Evolutionary conservation across 2,797 vertebrate species (phyloP).

Genomic region (Hyperoplus immaculatus): DNA sequence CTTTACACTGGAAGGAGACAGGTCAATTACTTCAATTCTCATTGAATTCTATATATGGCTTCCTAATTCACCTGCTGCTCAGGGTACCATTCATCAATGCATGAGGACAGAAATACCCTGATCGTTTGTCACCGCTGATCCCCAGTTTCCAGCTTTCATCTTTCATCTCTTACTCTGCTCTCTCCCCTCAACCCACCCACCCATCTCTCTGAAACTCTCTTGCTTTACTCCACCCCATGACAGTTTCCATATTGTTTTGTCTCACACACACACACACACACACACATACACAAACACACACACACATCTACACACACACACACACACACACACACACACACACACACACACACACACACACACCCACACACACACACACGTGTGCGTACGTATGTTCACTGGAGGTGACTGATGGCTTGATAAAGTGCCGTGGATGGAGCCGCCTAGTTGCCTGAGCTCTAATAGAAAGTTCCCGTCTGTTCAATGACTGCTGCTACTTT

Average conservation of each 20-base stretch:
- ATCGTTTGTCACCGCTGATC: slow-evolving; percentile 78
- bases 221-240: slow-evolving; percentile 45
- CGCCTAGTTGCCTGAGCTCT: slow-evolving; percentile 64
- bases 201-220: slow-evolving; percentile 52
- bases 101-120: slow-evolving; percentile 75
- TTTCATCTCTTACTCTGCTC: slow-evolving; percentile 56
- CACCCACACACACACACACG: slow-evolving; percentile 20
- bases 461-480: slow-evolving; percentile 75
- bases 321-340: slow-evolving; percentile 21
- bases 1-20: slow-evolving; percentile 59
- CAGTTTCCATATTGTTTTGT: slow-evolving; percentile 69
- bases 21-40: slow-evolving; percentile 71
- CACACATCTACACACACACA: not conserved
- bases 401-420: slow-evolving; percentile 75
- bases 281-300: not conserved
- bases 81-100: slow-evolving; percentile 67
- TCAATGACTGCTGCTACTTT: slow-evolving; percentile 65
- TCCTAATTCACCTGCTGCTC: slow-evolving; percentile 70
- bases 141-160: slow-evolving; percentile 59
- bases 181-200: slow-evolving; percentile 28
- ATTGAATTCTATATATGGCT: slow-evolving; percentile 72
- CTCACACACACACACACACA: slow-evolving; percentile 32
- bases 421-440: slow-evolving; percentile 69
- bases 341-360: not conserved
- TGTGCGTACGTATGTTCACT: slow-evolving; percentile 12